Evolutionary conservation across 1,140 invertebrate species (phyloP).

Genomic region (Drosophila orena): DNA sequence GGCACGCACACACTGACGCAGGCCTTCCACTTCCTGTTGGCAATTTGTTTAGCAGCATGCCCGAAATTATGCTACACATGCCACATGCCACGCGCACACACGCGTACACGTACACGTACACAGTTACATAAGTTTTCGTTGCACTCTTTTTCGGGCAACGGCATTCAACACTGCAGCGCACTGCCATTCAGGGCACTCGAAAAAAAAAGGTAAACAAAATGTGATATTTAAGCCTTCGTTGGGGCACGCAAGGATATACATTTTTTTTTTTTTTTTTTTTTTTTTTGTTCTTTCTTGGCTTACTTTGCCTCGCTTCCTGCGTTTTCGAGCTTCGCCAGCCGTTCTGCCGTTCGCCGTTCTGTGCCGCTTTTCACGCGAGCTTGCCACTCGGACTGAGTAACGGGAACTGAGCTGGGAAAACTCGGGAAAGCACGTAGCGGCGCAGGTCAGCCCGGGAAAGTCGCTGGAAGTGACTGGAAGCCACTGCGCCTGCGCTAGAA

Average conservation of each 20-base stretch:
- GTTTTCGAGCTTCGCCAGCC: conserved; percentile 67
- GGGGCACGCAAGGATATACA: neutral
- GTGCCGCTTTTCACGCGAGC: conserved; percentile 56
- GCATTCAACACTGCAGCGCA: neutral
- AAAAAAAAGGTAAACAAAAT: conserved; percentile 20
- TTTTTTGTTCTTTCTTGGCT: too few species aligned
- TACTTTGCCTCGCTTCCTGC: conserved; percentile 45
- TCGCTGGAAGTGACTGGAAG: conserved; percentile 9
- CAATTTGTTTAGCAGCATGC: conserved; percentile 62
- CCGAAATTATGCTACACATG: conserved; percentile 70
- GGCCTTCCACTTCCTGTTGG: conserved; percentile 47
- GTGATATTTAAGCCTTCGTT: neutral
- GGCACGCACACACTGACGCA: neutral
- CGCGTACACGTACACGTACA: conserved; percentile 29
- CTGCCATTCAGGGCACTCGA: neutral
- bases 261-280: neutral
- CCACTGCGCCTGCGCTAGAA: conserved; percentile 39
- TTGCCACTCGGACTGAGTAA: conserved; percentile 73
- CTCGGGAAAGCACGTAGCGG: conserved; percentile 4
- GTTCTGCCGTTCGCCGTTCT: conserved; percentile 39
- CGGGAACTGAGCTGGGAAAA: conserved; percentile 43
- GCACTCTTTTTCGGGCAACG: conserved; percentile 45
- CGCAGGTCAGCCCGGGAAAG: conserved; percentile 44
- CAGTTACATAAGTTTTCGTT: conserved; percentile 71
- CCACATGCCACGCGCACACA: conserved; percentile 20